Percentiles rank a stretch among this genome's conserved stretches.
Evolutionary conservation across 2,888 invertebrate genomes (phyloP).

Genomic region (Bugula neritina): DNA sequence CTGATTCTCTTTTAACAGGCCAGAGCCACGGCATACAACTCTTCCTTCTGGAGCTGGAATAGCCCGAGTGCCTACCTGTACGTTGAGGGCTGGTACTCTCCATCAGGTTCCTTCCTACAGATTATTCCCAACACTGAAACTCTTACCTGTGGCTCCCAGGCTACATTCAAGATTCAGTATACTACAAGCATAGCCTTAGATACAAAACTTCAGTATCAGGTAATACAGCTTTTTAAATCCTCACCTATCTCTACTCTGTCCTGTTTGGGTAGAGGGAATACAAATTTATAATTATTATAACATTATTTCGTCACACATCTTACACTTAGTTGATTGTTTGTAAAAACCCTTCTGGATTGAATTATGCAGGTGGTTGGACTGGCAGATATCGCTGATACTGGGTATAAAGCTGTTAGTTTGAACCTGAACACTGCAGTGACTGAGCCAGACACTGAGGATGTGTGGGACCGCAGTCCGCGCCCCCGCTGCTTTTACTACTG

Average conservation of each 20-base stretch:
- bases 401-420: background rate
- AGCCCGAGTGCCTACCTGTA: slow-evolving; percentile 12
- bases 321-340: too few species aligned
- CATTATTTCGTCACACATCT: too few species aligned
- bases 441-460: slow-evolving; percentile 7
- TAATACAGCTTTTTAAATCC: too few species aligned
- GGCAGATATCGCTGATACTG: slow-evolving; percentile 12
- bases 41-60: slow-evolving; percentile 23
- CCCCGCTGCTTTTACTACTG: slow-evolving; percentile 1
- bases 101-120: slow-evolving; percentile 15
- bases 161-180: slow-evolving; percentile 24
- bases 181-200: slow-evolving; percentile 26
- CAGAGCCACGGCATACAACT: slow-evolving; percentile 11
- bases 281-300: too few species aligned
- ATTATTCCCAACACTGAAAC: slow-evolving; percentile 9
- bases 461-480: slow-evolving; percentile 2
- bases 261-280: too few species aligned
- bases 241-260: too few species aligned
- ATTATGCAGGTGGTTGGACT: slow-evolving; percentile 19
- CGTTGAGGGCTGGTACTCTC: slow-evolving; percentile 22
- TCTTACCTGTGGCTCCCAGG: slow-evolving; percentile 16
- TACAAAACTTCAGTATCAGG: slow-evolving; percentile 10
- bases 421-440: background rate
- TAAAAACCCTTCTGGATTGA: too few species aligned
- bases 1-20: background rate